phyloP scores from a whole-genome alignment of 2,797 vertebrate genomes.

The Anas bahamensis region DNA sequence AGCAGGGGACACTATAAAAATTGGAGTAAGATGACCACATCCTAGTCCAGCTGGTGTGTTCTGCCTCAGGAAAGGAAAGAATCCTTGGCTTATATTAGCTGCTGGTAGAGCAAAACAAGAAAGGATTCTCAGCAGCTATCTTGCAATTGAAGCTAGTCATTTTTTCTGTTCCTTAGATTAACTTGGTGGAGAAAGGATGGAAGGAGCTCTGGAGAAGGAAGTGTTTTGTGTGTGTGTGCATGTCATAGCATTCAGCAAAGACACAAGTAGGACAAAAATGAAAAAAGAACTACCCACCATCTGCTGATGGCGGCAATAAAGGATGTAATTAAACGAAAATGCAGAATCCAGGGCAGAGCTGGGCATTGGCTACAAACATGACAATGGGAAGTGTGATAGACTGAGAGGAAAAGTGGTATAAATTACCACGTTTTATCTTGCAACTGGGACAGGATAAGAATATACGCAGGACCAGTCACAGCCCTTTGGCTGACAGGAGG shows the following conservation, averaged over 20 bases:
- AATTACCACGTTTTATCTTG: neutral
- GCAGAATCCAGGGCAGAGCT: conserved; percentile 40
- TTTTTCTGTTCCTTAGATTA: neutral
- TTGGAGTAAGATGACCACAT: neutral
- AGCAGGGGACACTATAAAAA: neutral
- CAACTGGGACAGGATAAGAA: neutral
- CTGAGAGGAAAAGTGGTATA: neutral
- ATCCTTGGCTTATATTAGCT: neutral
- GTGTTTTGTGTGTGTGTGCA: neutral
- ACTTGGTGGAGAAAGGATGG: neutral
- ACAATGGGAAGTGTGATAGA: neutral
- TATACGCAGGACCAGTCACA: neutral
- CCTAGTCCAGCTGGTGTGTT: neutral
- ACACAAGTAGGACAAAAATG: neutral
- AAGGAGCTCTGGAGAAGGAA: neutral
- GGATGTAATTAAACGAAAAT: conserved; percentile 51
- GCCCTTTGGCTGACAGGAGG: neutral
- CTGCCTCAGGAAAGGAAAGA: neutral
- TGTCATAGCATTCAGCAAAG: neutral
- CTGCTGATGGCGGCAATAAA: conserved; percentile 53
- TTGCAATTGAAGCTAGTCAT: neutral
- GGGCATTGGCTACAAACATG: neutral
- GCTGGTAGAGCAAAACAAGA: neutral
- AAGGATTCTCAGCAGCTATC: neutral
- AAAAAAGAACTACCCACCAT: neutral